Percentiles rank a stretch among this genome's conserved stretches.
These are phyloP conservation scores for Calcarius ornatus DNA, from an alignment of 2,113 vertebrate genomes.

Conservation along the genomic window DNA sequence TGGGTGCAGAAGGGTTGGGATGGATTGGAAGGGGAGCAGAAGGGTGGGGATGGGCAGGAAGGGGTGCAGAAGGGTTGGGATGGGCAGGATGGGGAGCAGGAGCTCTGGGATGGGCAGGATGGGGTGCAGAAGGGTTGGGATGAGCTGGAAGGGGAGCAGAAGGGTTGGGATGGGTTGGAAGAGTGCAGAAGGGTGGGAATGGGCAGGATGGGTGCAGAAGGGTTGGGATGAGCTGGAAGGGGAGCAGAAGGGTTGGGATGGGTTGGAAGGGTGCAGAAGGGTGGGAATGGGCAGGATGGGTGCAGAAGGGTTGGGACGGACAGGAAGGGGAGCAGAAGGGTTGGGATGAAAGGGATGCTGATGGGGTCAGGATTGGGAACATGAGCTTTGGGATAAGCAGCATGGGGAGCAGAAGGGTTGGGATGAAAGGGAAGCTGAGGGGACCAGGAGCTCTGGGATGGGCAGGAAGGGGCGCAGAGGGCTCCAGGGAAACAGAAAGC, in stretches of 20 bases:
- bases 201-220: not conserved
- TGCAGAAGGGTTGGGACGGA: not conserved
- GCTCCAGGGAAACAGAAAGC: not conserved
- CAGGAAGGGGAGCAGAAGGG: too few relatives aligned
- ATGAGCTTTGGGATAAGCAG: not conserved
- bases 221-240: not conserved
- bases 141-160: not conserved
- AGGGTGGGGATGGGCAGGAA: rapidly evolving
- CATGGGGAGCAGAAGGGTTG: rapidly evolving
- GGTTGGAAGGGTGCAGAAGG: too few relatives aligned
- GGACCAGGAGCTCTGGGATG: not conserved
- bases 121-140: too few relatives aligned
- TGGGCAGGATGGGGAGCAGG: not conserved
- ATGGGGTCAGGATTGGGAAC: not conserved
- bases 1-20: not conserved
- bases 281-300: too few relatives aligned
- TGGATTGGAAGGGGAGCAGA: too few relatives aligned
- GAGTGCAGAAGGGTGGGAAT: not conserved
- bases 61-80: rapidly evolving
- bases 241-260: not conserved
- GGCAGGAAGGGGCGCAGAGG: not conserved
- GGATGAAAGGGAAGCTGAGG: not conserved
- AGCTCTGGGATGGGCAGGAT: not conserved
- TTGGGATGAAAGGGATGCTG: too few relatives aligned
- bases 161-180: not conserved